Conservation (phyloP, 2,888 invertebrate species). For the Cryptus armator region DNA sequence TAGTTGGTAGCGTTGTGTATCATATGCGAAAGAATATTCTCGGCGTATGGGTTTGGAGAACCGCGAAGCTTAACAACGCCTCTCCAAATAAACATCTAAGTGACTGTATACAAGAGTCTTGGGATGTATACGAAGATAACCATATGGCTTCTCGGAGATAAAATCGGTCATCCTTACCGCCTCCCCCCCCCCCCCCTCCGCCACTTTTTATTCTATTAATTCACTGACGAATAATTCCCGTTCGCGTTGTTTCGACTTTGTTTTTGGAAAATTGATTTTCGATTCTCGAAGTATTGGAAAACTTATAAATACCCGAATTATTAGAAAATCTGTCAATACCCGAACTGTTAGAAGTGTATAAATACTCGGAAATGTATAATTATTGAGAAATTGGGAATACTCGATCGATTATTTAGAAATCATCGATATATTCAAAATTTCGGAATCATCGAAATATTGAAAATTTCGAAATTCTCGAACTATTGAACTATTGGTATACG, state of each 20-base stretch:
- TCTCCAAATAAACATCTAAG: constrained; percentile 83
- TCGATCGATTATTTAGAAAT: too few species aligned
- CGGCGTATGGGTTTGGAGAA: constrained; percentile 77
- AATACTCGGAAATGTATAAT: too few species aligned
- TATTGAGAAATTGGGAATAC: too few species aligned
- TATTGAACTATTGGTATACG: too few species aligned
- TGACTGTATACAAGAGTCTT: constrained; percentile 79
- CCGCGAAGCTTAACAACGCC: constrained; percentile 77
- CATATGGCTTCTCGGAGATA: constrained; percentile 81
- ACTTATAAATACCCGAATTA: too few species aligned
- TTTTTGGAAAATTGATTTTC: too few species aligned
- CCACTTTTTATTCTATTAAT: constrained; percentile 50
- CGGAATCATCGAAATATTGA: too few species aligned
- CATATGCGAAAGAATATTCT: constrained; percentile 81
- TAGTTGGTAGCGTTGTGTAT: constrained; percentile 80
- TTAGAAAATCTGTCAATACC: too few species aligned
- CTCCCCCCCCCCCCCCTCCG: neutral
- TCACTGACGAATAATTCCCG: constrained; percentile 25
- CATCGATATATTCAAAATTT: too few species aligned
- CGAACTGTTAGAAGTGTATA: too few species aligned
- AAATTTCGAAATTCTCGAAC: too few species aligned
- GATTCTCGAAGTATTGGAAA: too few species aligned
- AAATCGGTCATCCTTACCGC: constrained; percentile 71
- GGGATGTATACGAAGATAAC: constrained; percentile 82
- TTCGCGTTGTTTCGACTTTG: neutral